A percentile compares a stretch with the other conserved stretches of the same genome.
Conservation (phyloP, 2,888 invertebrate species). For the Cheilosia soror region DNA sequence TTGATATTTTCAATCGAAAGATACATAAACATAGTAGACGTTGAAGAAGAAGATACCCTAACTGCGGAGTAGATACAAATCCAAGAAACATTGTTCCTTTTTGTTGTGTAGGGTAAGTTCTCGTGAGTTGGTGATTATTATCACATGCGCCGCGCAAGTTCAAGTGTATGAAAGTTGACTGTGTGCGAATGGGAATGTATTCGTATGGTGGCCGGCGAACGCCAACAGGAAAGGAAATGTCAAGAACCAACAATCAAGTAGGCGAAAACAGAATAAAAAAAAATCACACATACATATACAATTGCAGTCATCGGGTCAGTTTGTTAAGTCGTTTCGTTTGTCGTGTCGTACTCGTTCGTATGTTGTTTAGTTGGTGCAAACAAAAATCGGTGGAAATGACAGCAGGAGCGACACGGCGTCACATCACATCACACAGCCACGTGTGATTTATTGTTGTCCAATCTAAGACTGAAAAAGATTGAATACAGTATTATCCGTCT, state of each 20-base stretch:
- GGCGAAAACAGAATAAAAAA: constrained; percentile 12
- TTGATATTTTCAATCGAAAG: background rate
- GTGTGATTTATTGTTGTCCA: constrained; percentile 52
- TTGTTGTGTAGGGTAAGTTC: constrained; percentile 66
- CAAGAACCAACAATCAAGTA: constrained; percentile 55
- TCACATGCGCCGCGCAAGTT: constrained; percentile 68
- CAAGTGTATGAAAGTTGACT: constrained; percentile 61
- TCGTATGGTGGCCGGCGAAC: constrained; percentile 52
- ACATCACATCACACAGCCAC: constrained; percentile 33
- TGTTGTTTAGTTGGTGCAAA: constrained; percentile 36
- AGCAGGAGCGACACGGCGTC: background rate
- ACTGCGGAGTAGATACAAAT: constrained; percentile 23
- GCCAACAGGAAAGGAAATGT: constrained; percentile 46
- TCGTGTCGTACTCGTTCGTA: too few species aligned
- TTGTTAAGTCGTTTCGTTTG: constrained; percentile 28
- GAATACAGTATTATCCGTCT: background rate
- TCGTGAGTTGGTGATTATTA: constrained; percentile 47
- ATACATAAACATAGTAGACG: background rate
- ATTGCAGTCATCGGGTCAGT: constrained; percentile 60
- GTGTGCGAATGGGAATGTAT: constrained; percentile 12
- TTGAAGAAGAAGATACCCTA: constrained; percentile 18
- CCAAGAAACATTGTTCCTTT: background rate
- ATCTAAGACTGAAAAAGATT: constrained; percentile 8
- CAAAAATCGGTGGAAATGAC: constrained; percentile 24
- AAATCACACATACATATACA: constrained; percentile 26